Evolutionary conservation across 1,140 invertebrate species (phyloP), one percentile per base, ranked within the genome.

Genomic region (Rhagoletis zephyria): DNA sequence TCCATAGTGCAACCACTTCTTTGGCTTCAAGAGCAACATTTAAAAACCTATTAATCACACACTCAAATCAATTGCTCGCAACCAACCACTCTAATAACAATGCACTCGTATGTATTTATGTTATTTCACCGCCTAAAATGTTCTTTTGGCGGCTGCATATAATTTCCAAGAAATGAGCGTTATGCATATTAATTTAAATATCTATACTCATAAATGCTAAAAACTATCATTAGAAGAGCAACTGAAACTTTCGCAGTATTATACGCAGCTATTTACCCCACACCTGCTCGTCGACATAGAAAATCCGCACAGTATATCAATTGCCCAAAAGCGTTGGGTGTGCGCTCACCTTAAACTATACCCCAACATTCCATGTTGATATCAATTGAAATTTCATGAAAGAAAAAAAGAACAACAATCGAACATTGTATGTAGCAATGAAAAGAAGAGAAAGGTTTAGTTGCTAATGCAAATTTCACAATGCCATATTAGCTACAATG

Each of bases 131-230:
- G 59, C 30, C 6, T 42, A 6, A 14, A 67, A 67, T 67, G 19
- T 1, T 0, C 12, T 7, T 67, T 40, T 3, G 4, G 40, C 40
- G 19, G 40, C 65, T 67, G 30, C 30, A 67, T 60, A 60, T 67
- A 67, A 42, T 67, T 42, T 42, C 40, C 65, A 40, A 10, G 3
- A 40, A 67, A 12, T 42, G 7, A 42, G 3, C 30, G 40, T 67
- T 42, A 40, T 67, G 30, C 65, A 67, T 67, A 67, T 67, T 67
- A 67, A 67, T 67, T 67, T 67, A 67, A 67, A 67, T 67, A 30
- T 10, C 65, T 19, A 67, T 67, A 30, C 65, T 14, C 65, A 67
- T 67, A 12, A 42, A 67, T 30, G 30, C 12, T 67, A 67, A 67
- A 67, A 42, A 40, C 65, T 67, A 67, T 67, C 65, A 10, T 67